phyloP scores from a whole-genome alignment of 2,113 vertebrate species.

The Urocitellus parryii region DNA sequence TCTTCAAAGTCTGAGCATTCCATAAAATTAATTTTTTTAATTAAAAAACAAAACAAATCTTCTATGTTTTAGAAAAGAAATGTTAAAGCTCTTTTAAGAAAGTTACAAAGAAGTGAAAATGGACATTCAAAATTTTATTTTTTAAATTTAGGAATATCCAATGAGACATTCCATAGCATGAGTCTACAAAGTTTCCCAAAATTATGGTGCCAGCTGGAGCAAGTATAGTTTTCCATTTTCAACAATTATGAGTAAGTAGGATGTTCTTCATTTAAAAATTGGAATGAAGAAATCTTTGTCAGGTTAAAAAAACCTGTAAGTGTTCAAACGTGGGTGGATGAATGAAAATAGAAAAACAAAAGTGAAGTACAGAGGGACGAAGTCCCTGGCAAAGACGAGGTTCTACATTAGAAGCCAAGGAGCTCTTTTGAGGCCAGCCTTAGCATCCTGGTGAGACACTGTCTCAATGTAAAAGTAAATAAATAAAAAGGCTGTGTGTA shows the following conservation, averaged over 20 bases:
- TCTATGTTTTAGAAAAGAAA: not conserved
- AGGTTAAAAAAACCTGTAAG: not conserved
- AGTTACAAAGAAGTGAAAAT: conserved; percentile 51
- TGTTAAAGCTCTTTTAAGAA: conserved; percentile 16
- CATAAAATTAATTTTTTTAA: not conserved
- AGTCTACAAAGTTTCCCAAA: conserved; percentile 33
- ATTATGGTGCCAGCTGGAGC: conserved; percentile 18
- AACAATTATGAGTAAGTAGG: conserved; percentile 11
- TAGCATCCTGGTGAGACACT: not conserved
- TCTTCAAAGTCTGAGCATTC: conserved; percentile 13
- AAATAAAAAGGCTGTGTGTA: too few relatives aligned
- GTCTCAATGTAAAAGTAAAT: not conserved
- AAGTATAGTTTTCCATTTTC: conserved; percentile 7
- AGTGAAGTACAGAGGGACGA: not conserved
- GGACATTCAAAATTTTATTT: not conserved
- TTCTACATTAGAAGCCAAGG: conserved; percentile 29
- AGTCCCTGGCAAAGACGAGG: not conserved
- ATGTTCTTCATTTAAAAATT: not conserved
- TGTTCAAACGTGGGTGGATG: not conserved
- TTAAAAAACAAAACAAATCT: conserved; percentile 17
- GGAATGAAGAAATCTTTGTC: conserved; percentile 44
- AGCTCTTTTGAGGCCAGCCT: not conserved
- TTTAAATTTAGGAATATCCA: not conserved
- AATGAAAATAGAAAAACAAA: not conserved
- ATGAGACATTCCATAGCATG: not conserved